These are phyloP conservation scores for Platalea minor DNA, from an alignment of 2,797 vertebrate genomes.

Conservation along the genomic window DNA sequence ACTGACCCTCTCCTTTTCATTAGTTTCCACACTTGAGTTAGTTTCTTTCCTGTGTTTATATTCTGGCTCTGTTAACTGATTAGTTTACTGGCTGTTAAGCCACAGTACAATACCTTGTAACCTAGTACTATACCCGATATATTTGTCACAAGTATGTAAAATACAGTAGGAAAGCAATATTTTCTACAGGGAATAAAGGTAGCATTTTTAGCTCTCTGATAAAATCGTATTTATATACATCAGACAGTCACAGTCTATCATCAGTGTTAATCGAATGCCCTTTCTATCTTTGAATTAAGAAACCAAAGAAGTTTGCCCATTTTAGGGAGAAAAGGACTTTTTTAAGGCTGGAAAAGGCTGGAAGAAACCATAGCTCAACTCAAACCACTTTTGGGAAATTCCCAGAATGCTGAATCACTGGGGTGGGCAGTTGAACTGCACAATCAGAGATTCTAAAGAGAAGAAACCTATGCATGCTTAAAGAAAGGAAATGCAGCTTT, in stretches of 20 bases:
- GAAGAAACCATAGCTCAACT: conserved; percentile 1
- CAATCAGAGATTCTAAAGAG: not conserved
- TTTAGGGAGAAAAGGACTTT: conserved; percentile 6
- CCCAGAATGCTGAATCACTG: conserved; percentile 17
- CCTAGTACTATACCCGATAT: not conserved
- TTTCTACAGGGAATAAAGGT: not conserved
- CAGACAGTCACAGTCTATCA: not conserved
- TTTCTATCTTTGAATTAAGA: not conserved
- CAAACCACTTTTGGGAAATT: not conserved
- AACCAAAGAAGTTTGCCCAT: not conserved
- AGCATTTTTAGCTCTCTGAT: not conserved
- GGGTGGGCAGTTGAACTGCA: conserved; percentile 4
- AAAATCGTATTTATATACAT: not conserved
- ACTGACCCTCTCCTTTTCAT: not conserved
- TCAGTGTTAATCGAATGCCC: not conserved
- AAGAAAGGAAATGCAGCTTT: conserved; percentile 19
- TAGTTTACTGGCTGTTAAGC: not conserved
- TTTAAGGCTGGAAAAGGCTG: not conserved
- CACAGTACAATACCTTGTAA: not conserved
- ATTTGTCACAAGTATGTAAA: not conserved
- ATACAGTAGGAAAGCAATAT: not conserved
- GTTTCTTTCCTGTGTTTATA: conserved; percentile 16
- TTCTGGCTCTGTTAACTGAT: not conserved
- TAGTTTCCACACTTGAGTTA: not conserved
- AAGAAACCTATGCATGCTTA: not conserved